Conservation (phyloP, 2,888 invertebrate genomes). For the Empis livida region DNA sequence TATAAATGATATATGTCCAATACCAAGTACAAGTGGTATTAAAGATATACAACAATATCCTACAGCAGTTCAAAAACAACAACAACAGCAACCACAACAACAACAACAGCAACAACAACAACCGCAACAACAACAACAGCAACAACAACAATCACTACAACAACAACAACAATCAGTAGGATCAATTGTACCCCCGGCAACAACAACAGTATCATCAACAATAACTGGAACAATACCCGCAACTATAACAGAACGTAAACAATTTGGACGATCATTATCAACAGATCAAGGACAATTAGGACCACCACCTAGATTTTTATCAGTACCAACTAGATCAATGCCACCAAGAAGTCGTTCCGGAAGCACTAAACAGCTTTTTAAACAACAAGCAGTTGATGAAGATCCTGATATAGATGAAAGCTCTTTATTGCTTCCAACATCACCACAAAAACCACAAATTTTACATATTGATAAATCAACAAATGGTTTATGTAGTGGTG, state of each 20-base stretch:
- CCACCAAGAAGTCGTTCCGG: conserved; percentile 35
- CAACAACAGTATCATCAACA: conserved; percentile 11
- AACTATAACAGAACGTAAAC: conserved; percentile 14
- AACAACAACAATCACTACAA: conserved; percentile 9
- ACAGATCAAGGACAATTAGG: conserved; percentile 26
- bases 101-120: conserved; percentile 7
- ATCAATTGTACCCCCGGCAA: conserved; percentile 5
- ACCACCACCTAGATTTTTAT: conserved; percentile 23
- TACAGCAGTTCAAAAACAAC: background rate
- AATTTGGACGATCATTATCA: conserved; percentile 29
- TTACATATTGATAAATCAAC: background rate
- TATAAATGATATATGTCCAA: background rate
- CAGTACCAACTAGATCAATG: conserved; percentile 27
- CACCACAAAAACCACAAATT: conserved; percentile 6
- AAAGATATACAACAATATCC: background rate
- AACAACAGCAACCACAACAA: conserved; percentile 8
- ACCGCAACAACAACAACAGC: conserved; percentile 6
- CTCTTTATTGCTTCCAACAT: conserved; percentile 35
- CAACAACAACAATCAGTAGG: too few species aligned
- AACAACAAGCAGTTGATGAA: conserved; percentile 43
- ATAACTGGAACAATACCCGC: conserved; percentile 1
- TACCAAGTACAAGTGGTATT: background rate
- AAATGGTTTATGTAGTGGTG: conserved; percentile 10
- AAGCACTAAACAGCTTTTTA: conserved; percentile 45
- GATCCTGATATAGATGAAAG: conserved; percentile 40